These are phyloP conservation scores for Tenebrosternarchus preto DNA, from an alignment of 2,113 vertebrate species.

Conservation along the genomic window DNA sequence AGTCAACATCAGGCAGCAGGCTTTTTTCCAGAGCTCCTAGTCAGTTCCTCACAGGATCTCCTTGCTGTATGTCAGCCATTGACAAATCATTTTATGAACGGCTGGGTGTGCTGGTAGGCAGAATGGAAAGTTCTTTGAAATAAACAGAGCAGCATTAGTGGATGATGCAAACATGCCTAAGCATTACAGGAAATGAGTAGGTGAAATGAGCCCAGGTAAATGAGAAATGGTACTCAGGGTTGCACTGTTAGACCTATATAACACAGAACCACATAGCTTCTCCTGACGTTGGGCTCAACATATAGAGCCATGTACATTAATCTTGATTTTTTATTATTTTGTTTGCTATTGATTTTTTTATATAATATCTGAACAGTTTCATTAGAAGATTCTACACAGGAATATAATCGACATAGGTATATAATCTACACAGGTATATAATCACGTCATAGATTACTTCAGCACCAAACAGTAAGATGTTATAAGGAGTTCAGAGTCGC, in stretches of 20 bases:
- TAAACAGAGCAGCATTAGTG: background rate
- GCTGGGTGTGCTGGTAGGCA: conserved; percentile 1
- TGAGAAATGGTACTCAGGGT: background rate
- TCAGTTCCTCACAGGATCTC: background rate
- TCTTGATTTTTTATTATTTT: background rate
- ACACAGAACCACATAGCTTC: background rate
- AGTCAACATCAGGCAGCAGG: background rate
- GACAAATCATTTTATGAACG: conserved; percentile 10
- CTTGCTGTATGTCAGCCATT: conserved; percentile 11
- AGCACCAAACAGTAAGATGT: background rate
- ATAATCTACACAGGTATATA: background rate
- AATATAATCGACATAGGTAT: background rate
- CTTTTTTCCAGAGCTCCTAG: background rate
- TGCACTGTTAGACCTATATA: background rate
- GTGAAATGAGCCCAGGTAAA: background rate
- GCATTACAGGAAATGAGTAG: background rate
- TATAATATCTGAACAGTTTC: background rate
- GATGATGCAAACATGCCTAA: background rate
- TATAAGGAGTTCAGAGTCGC: background rate
- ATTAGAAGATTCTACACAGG: background rate
- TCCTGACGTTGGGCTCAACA: background rate
- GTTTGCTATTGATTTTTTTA: background rate
- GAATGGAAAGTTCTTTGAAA: background rate
- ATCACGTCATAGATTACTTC: background rate
- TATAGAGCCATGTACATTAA: background rate